Base-by-base conservation (phyloP, 2,888 invertebrate genomes). In the Chymomyza amoena region DNA sequence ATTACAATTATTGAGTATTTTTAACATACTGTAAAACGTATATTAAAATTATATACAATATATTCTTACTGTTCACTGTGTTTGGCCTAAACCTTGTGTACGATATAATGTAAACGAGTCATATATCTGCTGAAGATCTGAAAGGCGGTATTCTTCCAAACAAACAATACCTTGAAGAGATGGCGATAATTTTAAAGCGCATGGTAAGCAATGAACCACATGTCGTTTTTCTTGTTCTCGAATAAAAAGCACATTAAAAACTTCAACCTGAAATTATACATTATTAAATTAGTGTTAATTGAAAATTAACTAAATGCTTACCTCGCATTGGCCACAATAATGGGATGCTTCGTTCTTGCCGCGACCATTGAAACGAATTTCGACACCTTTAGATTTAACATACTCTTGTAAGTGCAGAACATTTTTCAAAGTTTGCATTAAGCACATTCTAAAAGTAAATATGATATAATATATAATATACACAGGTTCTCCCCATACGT, bases 271-370 rank as follows among this genome's bases (percentile, higher is more conserved):
- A 15, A 69, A 78, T 52, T 36, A 73, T 28, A 25, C n/a, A 54
- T 45, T 15, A 25, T 25, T 25, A 25, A 25, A 13, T 4, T 52
- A 13, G 6, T n/a, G 1, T 51, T 51, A 51, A 20, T 28, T 32
- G 6, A 32, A 32, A 32, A 32, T 66, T 18, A 20, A 60, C 60
- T 16, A 25, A 52, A 36, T 2, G 13, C 36, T 92, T 92, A 97
- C 97, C 94, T 99, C 99, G 93, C 99, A 99, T 92, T 96, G 96
- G 76, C 98, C 97, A 93, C 99, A 99, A 92, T 99, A 99, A 93
- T 99, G 99, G 7, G 98, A 97, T 3, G 97, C 97, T 93, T 99
- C 99, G 91, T 97, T 97, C 90, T 97, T 96, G 60, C 96, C 96
- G 84, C 98, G 94, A 10, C 98, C 98, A 92, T 99, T 98, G 93